These are phyloP conservation scores for Galaxias olidus DNA, from an alignment of 2,797 vertebrate genomes.

Conservation along the genomic window DNA sequence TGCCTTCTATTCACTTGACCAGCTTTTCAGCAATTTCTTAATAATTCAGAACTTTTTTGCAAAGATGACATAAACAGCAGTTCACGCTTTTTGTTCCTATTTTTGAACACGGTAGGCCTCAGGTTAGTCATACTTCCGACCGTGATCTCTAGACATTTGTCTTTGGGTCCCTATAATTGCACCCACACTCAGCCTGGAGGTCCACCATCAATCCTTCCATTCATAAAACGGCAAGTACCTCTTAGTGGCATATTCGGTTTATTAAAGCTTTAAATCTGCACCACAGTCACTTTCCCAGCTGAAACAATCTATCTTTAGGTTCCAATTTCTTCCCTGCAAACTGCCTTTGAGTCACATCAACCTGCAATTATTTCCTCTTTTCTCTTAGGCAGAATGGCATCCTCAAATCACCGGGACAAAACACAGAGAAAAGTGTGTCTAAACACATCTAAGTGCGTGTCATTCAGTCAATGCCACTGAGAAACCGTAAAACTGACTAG, in stretches of 20 bases:
- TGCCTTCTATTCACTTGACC: constrained; percentile 31
- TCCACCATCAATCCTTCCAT: constrained; percentile 65
- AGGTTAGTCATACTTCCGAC: constrained; percentile 54
- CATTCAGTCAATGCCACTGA: background rate
- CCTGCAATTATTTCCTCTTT: constrained; percentile 61
- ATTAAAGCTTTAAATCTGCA: constrained; percentile 73
- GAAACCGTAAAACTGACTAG: background rate
- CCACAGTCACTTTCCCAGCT: constrained; percentile 60
- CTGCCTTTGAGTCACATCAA: constrained; percentile 53
- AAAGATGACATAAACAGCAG: constrained; percentile 26
- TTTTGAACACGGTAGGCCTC: constrained; percentile 50
- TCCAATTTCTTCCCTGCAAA: constrained; percentile 50
- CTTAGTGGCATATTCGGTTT: constrained; percentile 73
- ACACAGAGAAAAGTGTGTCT: constrained; percentile 9
- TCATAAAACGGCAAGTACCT: constrained; percentile 71
- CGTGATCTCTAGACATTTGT: constrained; percentile 55
- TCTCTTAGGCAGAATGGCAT: constrained; percentile 36
- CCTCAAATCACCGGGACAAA: constrained; percentile 33
- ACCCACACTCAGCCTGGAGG: constrained; percentile 55
- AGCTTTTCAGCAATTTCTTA: constrained; percentile 41
- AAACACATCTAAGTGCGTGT: constrained; percentile 1
- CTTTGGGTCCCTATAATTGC: constrained; percentile 64
- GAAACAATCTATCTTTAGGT: constrained; percentile 67
- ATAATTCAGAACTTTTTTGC: constrained; percentile 37
- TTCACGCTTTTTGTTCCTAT: constrained; percentile 49